Conservation (phyloP, 2,888 invertebrate genomes). For the Itoplectis maculator region DNA sequence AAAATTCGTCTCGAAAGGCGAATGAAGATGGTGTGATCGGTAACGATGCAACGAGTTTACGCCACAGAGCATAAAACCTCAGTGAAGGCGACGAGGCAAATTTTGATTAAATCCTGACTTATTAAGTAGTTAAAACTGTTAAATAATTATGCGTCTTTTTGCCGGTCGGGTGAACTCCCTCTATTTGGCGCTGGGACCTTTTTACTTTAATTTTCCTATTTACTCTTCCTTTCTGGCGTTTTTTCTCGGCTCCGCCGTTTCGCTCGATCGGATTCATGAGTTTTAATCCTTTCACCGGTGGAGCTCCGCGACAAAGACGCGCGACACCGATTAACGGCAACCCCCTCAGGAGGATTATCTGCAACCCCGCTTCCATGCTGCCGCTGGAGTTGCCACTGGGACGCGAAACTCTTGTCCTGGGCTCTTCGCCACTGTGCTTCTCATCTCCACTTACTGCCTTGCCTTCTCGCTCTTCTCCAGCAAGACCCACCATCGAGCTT, state of each 20-base stretch:
- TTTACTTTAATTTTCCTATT: background rate
- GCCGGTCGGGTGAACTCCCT: background rate
- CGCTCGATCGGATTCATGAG: slow-evolving; percentile 57
- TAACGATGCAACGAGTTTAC: background rate
- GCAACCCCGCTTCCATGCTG: slow-evolving; percentile 37
- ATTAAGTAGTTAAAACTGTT: slow-evolving; percentile 14
- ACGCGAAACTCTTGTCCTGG: slow-evolving; percentile 39
- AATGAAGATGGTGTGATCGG: too few relatives aligned
- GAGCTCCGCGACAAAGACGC: slow-evolving; percentile 43
- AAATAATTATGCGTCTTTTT: slow-evolving; percentile 19
- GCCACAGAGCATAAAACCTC: background rate
- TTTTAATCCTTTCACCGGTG: slow-evolving; percentile 58
- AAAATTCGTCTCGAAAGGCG: too few relatives aligned
- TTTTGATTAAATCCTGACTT: slow-evolving; percentile 9
- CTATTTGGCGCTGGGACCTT: background rate
- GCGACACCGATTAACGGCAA: slow-evolving; percentile 61
- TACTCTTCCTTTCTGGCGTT: slow-evolving; percentile 11
- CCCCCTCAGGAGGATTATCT: slow-evolving; percentile 52
- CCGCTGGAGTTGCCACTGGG: slow-evolving; percentile 29
- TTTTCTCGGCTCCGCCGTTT: slow-evolving; percentile 14
- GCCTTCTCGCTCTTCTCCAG: slow-evolving; percentile 31
- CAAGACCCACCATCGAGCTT: slow-evolving; percentile 37
- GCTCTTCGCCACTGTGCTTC: slow-evolving; percentile 39
- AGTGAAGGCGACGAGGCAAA: background rate
- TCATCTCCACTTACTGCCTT: slow-evolving; percentile 45